phyloP scores from a whole-genome alignment of 2,888 invertebrate genomes.

The Pedicia rivosa region DNA sequence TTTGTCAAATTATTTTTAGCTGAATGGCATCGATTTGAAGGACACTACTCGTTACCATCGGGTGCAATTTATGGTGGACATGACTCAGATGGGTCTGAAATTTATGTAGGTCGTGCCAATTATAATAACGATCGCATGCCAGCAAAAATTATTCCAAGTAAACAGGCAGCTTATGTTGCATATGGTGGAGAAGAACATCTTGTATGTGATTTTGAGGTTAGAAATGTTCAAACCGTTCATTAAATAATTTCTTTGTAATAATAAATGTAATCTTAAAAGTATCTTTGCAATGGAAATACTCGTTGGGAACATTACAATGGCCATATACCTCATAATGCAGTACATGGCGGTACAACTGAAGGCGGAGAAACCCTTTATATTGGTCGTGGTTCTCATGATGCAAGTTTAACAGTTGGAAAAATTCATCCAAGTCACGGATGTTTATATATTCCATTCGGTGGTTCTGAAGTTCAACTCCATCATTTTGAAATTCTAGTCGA shows the following conservation, averaged over 20 bases:
- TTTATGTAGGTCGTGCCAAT: conserved; percentile 1
- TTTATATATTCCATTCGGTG: conserved; percentile 23
- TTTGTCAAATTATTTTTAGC: not conserved
- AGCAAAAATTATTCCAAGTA: conserved; percentile 36
- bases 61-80: too few relatives aligned
- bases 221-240: too few relatives aligned
- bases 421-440: conserved; percentile 25
- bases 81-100: not conserved
- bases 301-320: too few relatives aligned
- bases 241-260: too few relatives aligned
- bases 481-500: conserved; percentile 24
- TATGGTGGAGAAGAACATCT: too few relatives aligned
- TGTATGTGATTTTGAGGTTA: conserved; percentile 30
- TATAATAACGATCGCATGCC: conserved; percentile 32
- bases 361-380: conserved; percentile 28
- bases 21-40: too few relatives aligned
- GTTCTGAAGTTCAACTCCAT: conserved; percentile 19
- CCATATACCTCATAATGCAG: conserved; percentile 23
- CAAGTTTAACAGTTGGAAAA: conserved; percentile 16
- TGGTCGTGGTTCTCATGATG: conserved; percentile 23
- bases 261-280: too few relatives aligned
- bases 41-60: too few relatives aligned
- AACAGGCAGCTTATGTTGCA: conserved; percentile 31
- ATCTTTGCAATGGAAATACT: too few relatives aligned
- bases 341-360: conserved; percentile 27